Conservation (phyloP, 2,113 vertebrate species). For the Atrichornis clamosus region DNA sequence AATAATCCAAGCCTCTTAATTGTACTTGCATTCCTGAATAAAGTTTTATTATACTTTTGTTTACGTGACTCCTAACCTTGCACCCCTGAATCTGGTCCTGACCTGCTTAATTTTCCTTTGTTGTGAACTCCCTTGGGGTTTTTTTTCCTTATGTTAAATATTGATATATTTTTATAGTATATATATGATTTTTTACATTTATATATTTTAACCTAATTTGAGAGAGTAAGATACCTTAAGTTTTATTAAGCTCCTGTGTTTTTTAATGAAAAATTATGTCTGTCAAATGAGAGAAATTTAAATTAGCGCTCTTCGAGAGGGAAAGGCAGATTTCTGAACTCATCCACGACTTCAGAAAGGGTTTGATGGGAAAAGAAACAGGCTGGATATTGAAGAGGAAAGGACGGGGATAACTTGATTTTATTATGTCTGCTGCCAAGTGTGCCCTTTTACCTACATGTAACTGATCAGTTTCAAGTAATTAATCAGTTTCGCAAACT, state of each 20-base stretch:
- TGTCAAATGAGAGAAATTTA: not conserved
- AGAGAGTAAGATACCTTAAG: not conserved
- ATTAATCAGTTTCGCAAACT: not conserved
- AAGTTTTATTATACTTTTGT: not conserved
- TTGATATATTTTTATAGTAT: not conserved
- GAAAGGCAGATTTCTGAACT: not conserved
- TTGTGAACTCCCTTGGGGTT: not conserved
- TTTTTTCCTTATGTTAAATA: not conserved
- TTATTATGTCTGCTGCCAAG: not conserved
- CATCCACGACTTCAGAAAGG: not conserved
- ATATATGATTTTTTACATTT: not conserved
- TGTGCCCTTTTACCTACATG: not conserved
- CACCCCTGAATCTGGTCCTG: not conserved
- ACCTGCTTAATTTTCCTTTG: not conserved
- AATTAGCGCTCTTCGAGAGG: not conserved
- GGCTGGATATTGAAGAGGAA: accelerated
- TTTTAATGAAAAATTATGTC: not conserved
- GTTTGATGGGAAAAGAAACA: not conserved
- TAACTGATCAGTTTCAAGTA: not conserved
- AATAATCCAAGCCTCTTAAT: not conserved
- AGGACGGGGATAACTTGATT: not conserved
- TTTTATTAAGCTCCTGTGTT: not conserved
- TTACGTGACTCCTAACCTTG: not conserved
- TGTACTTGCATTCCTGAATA: slow-evolving; percentile 40
- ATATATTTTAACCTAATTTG: not conserved